Percentiles rank a stretch among this genome's conserved stretches.
phyloP scores from a whole-genome alignment of 1,140 invertebrate species.

The Megathymus violae region DNA sequence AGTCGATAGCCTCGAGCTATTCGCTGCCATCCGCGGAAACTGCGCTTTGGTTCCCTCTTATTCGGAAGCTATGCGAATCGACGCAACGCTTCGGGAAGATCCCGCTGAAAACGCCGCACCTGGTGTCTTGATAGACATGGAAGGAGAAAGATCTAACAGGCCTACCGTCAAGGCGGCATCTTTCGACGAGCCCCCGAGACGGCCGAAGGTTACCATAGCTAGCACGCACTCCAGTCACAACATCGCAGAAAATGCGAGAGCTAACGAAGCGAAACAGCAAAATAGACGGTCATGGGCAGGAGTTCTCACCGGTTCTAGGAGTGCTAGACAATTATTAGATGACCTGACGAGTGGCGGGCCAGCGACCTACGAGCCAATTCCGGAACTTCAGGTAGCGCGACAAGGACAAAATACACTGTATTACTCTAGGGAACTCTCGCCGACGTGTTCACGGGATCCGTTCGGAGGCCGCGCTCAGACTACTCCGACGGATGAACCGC shows the following conservation, averaged over 20 bases:
- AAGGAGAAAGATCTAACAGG: slow-evolving; percentile 52
- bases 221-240: slow-evolving; percentile 71
- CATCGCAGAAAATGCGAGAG: slow-evolving; percentile 54
- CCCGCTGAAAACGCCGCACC: slow-evolving; percentile 56
- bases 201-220: slow-evolving; percentile 61
- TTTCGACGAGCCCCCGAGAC: slow-evolving; percentile 69
- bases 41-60: slow-evolving; percentile 85
- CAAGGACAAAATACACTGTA: slow-evolving; percentile 80
- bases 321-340: slow-evolving; percentile 72
- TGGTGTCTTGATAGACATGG: slow-evolving; percentile 57
- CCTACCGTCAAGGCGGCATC: slow-evolving; percentile 69
- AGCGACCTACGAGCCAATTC: slow-evolving; percentile 68
- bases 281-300: slow-evolving; percentile 76
- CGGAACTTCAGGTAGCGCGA: slow-evolving; percentile 57
- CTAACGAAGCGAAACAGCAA: slow-evolving; percentile 67
- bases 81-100: slow-evolving; percentile 74
- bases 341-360: slow-evolving; percentile 59
- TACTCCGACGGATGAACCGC: slow-evolving; percentile 80
- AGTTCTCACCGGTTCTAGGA: slow-evolving; percentile 66
- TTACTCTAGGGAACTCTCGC: slow-evolving; percentile 86
- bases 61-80: slow-evolving; percentile 85
- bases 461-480: slow-evolving; percentile 84
- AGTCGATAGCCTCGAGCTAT: slow-evolving; percentile 73
- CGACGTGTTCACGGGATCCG: slow-evolving; percentile 85
- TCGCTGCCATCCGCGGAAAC: slow-evolving; percentile 78